phyloP scores from a whole-genome alignment of 2,113 vertebrate species.

The Nannobrachium achirus region DNA sequence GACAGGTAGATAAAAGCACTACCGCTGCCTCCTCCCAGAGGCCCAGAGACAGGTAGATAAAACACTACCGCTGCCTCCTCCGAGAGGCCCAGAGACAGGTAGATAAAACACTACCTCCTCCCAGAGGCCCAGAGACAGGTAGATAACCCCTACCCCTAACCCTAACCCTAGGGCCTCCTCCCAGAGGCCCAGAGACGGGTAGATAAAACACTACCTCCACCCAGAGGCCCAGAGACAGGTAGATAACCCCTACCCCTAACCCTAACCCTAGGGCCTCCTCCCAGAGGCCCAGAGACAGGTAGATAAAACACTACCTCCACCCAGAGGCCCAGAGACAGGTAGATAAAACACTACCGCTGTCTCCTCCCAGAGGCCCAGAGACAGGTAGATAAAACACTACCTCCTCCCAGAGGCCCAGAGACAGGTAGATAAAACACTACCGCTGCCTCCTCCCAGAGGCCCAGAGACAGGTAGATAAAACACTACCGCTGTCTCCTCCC shows the following conservation, averaged over 20 bases:
- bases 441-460: neutral
- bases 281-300: neutral
- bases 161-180: no score
- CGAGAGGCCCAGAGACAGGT: neutral
- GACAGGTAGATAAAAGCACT: conserved; percentile 76
- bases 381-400: conserved; percentile 46
- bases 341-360: no score
- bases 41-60: conserved; percentile 92
- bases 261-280: no score
- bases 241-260: no score
- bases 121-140: conserved; percentile 98
- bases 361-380: neutral
- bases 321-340: conserved; percentile 98
- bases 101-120: conserved; percentile 82
- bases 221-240: conserved; percentile 98
- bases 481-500: conserved; percentile 86
- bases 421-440: conserved; percentile 88
- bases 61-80: no score
- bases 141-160: no score
- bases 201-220: conserved; percentile 82
- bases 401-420: conserved; percentile 94
- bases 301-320: conserved; percentile 82
- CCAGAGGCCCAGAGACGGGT: neutral
- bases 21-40: conserved; percentile 89
- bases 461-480: no score